Conservation (phyloP, 2,113 vertebrate species). For the Prionailurus viverrinus region DNA sequence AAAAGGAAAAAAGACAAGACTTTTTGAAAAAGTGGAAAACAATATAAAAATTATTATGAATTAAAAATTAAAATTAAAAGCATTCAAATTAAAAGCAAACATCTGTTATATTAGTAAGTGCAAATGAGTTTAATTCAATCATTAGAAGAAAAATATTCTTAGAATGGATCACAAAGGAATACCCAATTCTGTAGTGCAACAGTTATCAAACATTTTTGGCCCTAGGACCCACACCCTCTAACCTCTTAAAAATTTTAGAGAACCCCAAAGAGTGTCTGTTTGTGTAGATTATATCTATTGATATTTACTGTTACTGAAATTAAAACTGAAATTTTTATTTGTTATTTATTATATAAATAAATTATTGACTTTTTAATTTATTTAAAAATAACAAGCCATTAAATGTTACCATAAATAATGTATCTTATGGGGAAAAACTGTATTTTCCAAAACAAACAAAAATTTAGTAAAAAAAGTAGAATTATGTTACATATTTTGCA, state of each 20-base stretch:
- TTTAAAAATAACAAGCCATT: neutral
- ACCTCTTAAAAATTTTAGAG: neutral
- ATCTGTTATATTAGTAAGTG: neutral
- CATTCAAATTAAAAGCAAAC: neutral
- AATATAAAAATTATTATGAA: neutral
- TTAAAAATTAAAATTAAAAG: neutral
- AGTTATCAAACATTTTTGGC: neutral
- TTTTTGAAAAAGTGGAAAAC: neutral
- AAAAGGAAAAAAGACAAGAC: neutral
- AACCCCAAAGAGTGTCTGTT: neutral
- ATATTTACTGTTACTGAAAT: neutral
- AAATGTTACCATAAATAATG: neutral
- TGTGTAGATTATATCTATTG: neutral
- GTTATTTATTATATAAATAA: neutral
- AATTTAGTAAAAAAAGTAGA: neutral
- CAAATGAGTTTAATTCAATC: neutral
- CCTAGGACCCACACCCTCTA: neutral
- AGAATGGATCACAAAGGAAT: conserved; percentile 27
- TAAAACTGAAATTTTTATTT: neutral
- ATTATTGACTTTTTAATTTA: neutral
- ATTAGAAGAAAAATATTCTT: conserved; percentile 26
- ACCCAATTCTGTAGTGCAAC: neutral
- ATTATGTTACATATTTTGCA: neutral
- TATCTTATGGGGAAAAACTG: neutral
- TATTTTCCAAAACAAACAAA: conserved; percentile 26